Evolutionary conservation across 2,888 invertebrate species (phyloP).

Genomic region (Caenorhabditis sp.): DNA sequence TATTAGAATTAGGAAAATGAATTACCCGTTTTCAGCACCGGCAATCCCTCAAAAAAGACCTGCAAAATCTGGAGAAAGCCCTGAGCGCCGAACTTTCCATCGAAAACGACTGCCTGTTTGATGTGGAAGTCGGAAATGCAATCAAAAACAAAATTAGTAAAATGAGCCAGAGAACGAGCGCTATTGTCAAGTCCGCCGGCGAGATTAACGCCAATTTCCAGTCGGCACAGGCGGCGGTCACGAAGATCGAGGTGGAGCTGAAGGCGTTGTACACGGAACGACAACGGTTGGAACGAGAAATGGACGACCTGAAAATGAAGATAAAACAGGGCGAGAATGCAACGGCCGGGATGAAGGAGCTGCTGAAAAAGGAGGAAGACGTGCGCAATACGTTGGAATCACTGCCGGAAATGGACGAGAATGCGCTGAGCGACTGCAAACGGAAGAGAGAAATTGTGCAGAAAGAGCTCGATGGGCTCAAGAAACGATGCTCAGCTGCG

Average conservation of each 20-base stretch:
- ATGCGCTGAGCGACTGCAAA: conserved; percentile 13
- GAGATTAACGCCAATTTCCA: conserved; percentile 17
- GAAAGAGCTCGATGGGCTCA: conserved; percentile 42
- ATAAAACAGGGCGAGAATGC: conserved; percentile 36
- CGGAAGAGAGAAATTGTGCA: neutral
- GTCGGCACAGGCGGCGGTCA: conserved; percentile 36
- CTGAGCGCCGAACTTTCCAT: conserved; percentile 20
- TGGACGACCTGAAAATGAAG: conserved; percentile 27
- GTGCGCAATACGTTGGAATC: conserved; percentile 11
- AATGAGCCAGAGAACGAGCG: neutral
- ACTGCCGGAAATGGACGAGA: conserved; percentile 39
- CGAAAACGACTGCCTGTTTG: neutral
- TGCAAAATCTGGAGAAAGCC: conserved; percentile 4
- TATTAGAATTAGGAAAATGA: neutral
- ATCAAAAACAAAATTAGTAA: neutral
- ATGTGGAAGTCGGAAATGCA: conserved; percentile 20
- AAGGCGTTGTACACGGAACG: conserved; percentile 4
- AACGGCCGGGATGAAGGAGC: conserved; percentile 20
- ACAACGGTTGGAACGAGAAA: conserved; percentile 27
- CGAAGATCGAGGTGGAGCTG: conserved; percentile 40
- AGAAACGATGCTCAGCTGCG: conserved; percentile 24
- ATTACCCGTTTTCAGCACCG: conserved; percentile 33
- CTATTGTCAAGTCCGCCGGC: neutral
- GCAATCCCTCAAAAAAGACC: conserved; percentile 7
- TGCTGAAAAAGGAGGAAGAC: conserved; percentile 20